Evolutionary conservation across 2,797 vertebrate genomes (phyloP), one percentile per base, ranked within the genome.

Genomic region (Bovichtus variegatus): DNA sequence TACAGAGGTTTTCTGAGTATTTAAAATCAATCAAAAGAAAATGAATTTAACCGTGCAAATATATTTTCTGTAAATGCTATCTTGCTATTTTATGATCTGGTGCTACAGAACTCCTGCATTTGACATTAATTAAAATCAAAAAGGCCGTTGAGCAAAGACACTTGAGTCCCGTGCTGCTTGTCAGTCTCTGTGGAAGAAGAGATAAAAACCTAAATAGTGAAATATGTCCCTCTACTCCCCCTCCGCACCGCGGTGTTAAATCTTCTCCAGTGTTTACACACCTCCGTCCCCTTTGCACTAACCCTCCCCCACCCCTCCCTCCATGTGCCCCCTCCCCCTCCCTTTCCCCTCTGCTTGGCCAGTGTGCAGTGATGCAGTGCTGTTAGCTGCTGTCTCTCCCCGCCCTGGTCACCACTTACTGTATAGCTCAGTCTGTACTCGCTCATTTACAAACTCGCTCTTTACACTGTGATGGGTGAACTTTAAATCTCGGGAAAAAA

Each of bases 321-420:
- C 62, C 78, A 60, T 81, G 74, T 43, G 74, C 58, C 83, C 66
- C 64, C 62, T 27, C 76, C 57, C 54, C 59, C 8, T 5, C 55
- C 69, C 62, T 55, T 64, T 5, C 6, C 57, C 64, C 77, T 62
- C 73, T 65, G 92, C 91, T 93, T 91, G 84, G 90, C 90, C 85
- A 21, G 92, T 87, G 90, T 95, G 94, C 92, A 75, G 91, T 93
- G 91, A 81, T 94, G 92, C 90, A 71, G 87, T 92, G 93, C 90
- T 92, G 82, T 87, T 84, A 87, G 80, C 77, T 71, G 65, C 87
- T 88, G 43, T 60, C 87, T 74, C 51, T 82, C 70, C 77, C 78
- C 53, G 68, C 84, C 74, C 66, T 51, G 74, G 77, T 78, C 88
- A 71, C 73, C 79, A 85, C 83, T 83, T 57, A 53, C 36, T 11